phyloP scores from a whole-genome alignment of 1,140 invertebrate genomes.

The Pentalonia nigronervosa region DNA sequence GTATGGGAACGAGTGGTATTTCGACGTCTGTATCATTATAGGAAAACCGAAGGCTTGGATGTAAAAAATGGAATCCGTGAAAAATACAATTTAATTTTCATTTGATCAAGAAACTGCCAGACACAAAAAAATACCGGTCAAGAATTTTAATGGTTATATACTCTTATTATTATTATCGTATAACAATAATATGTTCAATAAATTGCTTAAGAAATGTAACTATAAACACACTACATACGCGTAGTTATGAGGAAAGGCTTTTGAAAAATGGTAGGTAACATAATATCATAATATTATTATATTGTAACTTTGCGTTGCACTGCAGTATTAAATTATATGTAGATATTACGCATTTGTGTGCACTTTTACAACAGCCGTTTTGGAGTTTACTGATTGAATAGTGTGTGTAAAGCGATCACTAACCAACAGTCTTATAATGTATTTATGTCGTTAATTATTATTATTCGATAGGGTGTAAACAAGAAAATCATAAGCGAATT shows the following conservation, averaged over 20 bases:
- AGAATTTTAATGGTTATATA: not conserved
- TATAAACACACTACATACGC: not conserved
- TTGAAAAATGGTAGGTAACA: not conserved
- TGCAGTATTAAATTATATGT: too few species aligned
- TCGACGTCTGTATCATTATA: not conserved
- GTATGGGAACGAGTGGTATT: not conserved
- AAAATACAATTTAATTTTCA: not conserved
- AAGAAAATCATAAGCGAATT: not conserved
- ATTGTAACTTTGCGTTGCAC: not conserved
- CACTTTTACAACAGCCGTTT: not conserved
- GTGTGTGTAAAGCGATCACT: not conserved
- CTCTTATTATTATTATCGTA: not conserved
- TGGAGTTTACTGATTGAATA: not conserved
- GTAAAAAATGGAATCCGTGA: not conserved
- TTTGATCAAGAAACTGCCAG: not conserved
- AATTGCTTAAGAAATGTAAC: not conserved
- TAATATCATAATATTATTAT: not conserved
- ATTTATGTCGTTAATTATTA: not conserved
- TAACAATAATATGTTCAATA: not conserved
- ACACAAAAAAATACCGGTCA: not conserved
- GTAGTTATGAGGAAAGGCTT: not conserved
- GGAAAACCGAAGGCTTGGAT: not conserved
- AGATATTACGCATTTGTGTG: not conserved
- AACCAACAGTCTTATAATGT: not conserved
- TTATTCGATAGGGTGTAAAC: not conserved